A percentile compares a stretch with the other conserved stretches of the same genome.
These are phyloP conservation scores for Nasua narica DNA, from an alignment of 2,797 vertebrate genomes.

Conservation along the genomic window DNA sequence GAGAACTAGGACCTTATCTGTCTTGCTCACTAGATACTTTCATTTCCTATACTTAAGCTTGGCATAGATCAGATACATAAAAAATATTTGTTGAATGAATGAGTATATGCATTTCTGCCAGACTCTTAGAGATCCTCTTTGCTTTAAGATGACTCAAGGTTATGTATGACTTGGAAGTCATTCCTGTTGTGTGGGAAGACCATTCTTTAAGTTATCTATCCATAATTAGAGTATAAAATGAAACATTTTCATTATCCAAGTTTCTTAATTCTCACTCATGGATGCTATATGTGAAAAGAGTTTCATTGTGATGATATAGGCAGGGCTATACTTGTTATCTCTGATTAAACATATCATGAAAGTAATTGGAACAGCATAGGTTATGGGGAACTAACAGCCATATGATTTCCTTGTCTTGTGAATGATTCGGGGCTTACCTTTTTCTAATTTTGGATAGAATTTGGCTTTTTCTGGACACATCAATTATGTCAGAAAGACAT, in stretches of 20 bases:
- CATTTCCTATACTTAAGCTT: neutral
- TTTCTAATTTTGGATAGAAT: neutral
- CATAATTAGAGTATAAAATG: slow-evolving; percentile 1
- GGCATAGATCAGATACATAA: neutral
- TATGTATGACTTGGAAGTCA: neutral
- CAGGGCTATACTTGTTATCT: neutral
- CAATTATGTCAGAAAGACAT: neutral
- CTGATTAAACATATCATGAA: neutral
- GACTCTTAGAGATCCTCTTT: neutral
- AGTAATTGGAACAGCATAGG: neutral
- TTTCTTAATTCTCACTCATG: neutral
- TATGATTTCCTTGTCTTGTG: neutral
- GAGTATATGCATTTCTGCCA: neutral
- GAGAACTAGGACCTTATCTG: neutral
- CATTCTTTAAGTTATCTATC: neutral
- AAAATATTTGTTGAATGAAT: neutral
- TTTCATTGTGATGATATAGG: neutral
- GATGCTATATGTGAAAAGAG: neutral
- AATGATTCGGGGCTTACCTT: neutral
- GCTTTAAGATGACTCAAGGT: neutral
- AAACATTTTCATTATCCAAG: neutral
- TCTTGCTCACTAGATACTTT: neutral
- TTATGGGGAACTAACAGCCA: neutral
- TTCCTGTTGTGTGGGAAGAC: neutral
- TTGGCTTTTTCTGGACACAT: neutral